Conservation (phyloP, 92 coral and sea anemone species). For the Bergia sp. region DNA sequence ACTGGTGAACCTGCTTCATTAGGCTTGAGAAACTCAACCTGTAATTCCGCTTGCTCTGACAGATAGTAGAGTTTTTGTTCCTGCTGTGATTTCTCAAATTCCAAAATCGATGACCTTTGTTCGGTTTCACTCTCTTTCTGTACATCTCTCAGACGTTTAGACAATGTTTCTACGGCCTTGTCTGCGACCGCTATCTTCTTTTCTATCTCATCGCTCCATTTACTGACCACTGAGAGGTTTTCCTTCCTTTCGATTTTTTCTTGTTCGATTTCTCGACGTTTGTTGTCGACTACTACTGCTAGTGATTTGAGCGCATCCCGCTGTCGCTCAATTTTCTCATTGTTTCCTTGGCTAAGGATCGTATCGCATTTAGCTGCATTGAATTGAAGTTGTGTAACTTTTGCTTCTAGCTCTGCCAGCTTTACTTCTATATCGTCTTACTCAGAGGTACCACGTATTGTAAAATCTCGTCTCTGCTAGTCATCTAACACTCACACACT, state of each 20-base stretch:
- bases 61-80: neutral
- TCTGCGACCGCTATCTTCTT: neutral
- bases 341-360: neutral
- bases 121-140: neutral
- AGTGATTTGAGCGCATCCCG: neutral
- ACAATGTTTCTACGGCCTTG: neutral
- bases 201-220: neutral
- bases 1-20: neutral
- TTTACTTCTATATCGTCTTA: neutral
- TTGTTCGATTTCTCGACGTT: neutral
- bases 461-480: neutral
- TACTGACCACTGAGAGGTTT: neutral
- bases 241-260: neutral
- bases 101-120: neutral
- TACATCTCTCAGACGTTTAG: neutral
- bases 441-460: slow-evolving; percentile 19
- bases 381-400: neutral
- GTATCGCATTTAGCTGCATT: slow-evolving; percentile 4
- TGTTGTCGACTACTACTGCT: neutral
- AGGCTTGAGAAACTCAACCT: neutral
- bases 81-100: neutral
- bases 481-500: neutral
- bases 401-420: slow-evolving; percentile 7
- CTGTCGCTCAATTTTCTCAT: neutral
- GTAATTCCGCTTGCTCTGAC: slow-evolving; percentile 3